Base-by-base conservation (phyloP, 1,140 invertebrate species). In the Lethrus apterus region DNA sequence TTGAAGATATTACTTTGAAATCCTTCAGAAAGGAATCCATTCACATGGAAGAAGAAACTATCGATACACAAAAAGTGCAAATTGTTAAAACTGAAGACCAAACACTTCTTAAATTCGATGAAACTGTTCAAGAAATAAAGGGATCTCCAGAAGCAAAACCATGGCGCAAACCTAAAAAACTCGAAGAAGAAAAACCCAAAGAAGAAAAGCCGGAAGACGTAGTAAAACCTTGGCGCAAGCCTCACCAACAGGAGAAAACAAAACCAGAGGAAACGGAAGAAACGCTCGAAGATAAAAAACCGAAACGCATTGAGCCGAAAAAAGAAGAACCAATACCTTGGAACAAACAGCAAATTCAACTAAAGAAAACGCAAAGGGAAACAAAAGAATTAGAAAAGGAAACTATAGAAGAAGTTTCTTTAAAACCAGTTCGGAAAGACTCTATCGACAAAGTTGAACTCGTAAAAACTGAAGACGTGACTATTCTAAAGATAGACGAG, bases 391-490 rank as follows among this genome's bases (percentile, higher is more conserved):
- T 59, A 3, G 38, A 45, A 40, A n/a, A 21, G 2, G 34, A 62
- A 44, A 51, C 40, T 32, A 40, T 54, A 10, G 57, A 63, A 41
- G 42, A 44, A 8, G 52, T 57, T 10, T 46, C 57, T 51, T 35
- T 51, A 15, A 59, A 52, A 50, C 40, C 42, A 7, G 13, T 47
- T n/a, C n/a, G n/a, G n/a, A 17, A 50, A 61, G 54, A 58, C 46
- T 43, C 59, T 29, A 32, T 48, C 0, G 32, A 52, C 24, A 66
- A 65, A 48, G 31, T 54, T 9, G 63, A 48, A 23, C 36, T 73
- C 17, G 68, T 73, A 48, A 56, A 68, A 13, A 55, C 72, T 31
- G 59, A 63, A 41, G 34, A 71, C 4, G 68, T 72, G 50, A 59
- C 70, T 14, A 32, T 64, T 7, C n/a, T 26, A 26, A 26, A 26